Conservation (phyloP, 2,888 invertebrate genomes). For the Nymphalis urticae region DNA sequence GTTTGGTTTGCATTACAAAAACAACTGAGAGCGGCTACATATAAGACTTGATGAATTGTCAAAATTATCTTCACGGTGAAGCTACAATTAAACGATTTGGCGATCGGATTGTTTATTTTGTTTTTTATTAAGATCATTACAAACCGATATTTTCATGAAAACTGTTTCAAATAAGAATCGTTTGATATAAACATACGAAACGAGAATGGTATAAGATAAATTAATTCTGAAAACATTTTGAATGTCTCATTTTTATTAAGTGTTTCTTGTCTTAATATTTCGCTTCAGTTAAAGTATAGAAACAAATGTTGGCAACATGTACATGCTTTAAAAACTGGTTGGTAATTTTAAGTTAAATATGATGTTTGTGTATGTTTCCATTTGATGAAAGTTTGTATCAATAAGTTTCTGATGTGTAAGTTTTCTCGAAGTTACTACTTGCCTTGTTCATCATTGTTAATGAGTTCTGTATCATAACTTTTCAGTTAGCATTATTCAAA, state of each 20-base stretch:
- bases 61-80: no score
- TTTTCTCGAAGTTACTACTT: constrained; percentile 3
- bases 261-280: neutral
- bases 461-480: neutral
- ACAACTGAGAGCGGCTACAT: no score
- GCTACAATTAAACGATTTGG: no score
- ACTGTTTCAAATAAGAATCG: no score
- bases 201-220: neutral
- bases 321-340: no score
- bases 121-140: no score
- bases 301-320: no score
- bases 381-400: neutral
- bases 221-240: neutral
- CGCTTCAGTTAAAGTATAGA: neutral
- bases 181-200: neutral
- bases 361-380: neutral
- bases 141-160: no score
- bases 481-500: constrained; percentile 5
- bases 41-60: no score
- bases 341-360: no score
- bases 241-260: neutral
- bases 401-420: constrained; percentile 4
- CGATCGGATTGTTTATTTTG: no score
- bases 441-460: constrained; percentile 7
- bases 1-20: no score